Conservation (phyloP, 2,888 invertebrate species). For the Punctoribates punctum region DNA sequence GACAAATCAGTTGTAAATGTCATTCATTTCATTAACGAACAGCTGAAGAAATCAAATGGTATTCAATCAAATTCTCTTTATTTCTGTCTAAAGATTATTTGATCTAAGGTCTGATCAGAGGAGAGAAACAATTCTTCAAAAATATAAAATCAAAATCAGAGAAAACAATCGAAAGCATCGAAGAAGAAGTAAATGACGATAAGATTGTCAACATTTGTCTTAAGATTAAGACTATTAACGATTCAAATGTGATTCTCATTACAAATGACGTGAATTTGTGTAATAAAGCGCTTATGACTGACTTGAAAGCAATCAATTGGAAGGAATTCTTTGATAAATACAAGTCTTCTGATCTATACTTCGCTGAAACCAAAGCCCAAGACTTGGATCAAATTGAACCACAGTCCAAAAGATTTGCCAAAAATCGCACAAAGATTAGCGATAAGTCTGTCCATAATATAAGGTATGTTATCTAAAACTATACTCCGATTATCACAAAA, state of each 20-base stretch:
- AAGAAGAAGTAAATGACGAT: constrained; percentile 40
- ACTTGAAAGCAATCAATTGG: background rate
- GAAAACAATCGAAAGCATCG: background rate
- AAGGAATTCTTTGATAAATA: constrained; percentile 24
- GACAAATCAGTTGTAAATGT: constrained; percentile 24
- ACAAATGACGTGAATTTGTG: constrained; percentile 42
- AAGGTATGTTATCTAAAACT: background rate
- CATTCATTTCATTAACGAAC: constrained; percentile 42
- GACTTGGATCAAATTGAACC: background rate
- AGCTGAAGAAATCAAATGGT: constrained; percentile 26
- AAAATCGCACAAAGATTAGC: background rate
- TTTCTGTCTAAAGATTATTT: background rate
- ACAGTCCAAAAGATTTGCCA: background rate
- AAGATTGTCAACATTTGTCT: constrained; percentile 36
- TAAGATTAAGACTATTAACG: background rate
- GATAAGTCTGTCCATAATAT: background rate
- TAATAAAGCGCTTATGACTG: constrained; percentile 41
- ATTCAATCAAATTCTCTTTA: background rate
- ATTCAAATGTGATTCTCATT: constrained; percentile 28
- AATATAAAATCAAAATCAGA: constrained; percentile 1
- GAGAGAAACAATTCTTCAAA: constrained; percentile 22
- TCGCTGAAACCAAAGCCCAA: background rate
- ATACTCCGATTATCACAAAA: too few relatives aligned
- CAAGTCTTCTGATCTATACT: too few relatives aligned
- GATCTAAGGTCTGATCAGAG: constrained; percentile 4